These are phyloP conservation scores for Noctua janthina DNA, from an alignment of 2,888 invertebrate genomes.

Conservation along the genomic window DNA sequence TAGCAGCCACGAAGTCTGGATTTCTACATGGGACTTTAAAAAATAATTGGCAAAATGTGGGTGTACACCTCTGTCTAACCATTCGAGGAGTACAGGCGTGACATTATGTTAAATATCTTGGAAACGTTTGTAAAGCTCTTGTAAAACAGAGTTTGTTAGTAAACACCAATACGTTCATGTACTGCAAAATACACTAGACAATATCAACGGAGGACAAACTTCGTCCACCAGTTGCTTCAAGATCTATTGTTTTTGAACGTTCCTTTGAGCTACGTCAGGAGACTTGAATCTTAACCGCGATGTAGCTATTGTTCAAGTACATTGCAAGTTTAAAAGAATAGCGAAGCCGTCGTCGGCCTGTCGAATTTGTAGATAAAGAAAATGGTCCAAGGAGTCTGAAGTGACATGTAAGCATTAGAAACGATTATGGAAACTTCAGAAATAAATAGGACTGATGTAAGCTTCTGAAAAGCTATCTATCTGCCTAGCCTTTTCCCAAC, in stretches of 20 bases:
- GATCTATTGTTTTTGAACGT: conserved; percentile 17
- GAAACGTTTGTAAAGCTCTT: neutral
- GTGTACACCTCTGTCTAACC: too few species aligned
- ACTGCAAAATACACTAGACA: conserved; percentile 1
- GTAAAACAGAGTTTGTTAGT: neutral
- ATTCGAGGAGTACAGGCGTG: too few species aligned
- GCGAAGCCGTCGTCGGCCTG: neutral
- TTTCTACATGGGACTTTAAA: too few species aligned
- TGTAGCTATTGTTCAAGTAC: neutral
- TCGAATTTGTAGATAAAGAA: too few species aligned
- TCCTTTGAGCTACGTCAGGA: conserved; percentile 14
- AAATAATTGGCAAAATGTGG: too few species aligned
- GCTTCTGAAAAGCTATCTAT: neutral
- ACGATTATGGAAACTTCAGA: neutral
- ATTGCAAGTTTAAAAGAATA: neutral
- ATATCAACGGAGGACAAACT: neutral
- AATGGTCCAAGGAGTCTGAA: too few species aligned
- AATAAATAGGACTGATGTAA: neutral
- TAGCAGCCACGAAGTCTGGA: too few species aligned
- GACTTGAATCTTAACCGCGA: conserved; percentile 6
- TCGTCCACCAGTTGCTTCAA: conserved; percentile 34
- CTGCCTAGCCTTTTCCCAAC: neutral
- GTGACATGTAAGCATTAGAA: neutral
- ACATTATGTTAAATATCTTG: too few species aligned
- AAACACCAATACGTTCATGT: neutral